Conservation (phyloP, 2,797 vertebrate species). For the Gymnothorax javanicus region DNA sequence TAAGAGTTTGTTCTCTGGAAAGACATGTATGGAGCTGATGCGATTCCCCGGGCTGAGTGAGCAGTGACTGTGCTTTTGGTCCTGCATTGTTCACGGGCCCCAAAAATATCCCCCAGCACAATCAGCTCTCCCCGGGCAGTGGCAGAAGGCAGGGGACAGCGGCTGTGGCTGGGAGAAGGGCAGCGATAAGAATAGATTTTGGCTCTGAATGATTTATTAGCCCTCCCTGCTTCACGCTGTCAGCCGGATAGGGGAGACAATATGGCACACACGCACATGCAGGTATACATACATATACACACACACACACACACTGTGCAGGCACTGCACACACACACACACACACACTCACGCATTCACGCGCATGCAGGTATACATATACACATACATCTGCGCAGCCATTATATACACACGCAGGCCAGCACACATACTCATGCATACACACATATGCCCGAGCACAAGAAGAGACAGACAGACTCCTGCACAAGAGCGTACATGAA, state of each 20-base stretch:
- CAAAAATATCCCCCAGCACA: not conserved
- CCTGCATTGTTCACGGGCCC: conserved; percentile 8
- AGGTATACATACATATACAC: not conserved
- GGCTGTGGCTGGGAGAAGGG: conserved; percentile 39
- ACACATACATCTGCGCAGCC: conserved; percentile 23
- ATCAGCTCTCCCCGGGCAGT: not conserved
- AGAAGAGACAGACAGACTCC: conserved; percentile 8
- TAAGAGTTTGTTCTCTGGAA: conserved; percentile 50
- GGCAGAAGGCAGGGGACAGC: not conserved
- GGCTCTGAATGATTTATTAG: conserved; percentile 56
- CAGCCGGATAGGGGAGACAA: not conserved
- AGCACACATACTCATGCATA: not conserved
- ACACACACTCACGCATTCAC: not conserved
- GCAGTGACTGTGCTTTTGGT: not conserved
- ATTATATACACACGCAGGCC: conserved; percentile 34
- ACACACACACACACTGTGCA: conserved; percentile 14
- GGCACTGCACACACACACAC: not conserved
- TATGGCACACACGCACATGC: not conserved
- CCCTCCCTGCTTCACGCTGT: conserved; percentile 6
- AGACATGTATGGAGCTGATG: not conserved
- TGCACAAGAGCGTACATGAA: not conserved
- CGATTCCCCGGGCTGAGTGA: not conserved
- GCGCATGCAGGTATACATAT: not conserved
- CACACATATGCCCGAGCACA: conserved; percentile 14
- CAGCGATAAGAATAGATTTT: conserved; percentile 49